A percentile compares a stretch with the other conserved stretches of the same genome.
Conservation (phyloP, 2,888 invertebrate genomes). For the Apodemia duryi region DNA sequence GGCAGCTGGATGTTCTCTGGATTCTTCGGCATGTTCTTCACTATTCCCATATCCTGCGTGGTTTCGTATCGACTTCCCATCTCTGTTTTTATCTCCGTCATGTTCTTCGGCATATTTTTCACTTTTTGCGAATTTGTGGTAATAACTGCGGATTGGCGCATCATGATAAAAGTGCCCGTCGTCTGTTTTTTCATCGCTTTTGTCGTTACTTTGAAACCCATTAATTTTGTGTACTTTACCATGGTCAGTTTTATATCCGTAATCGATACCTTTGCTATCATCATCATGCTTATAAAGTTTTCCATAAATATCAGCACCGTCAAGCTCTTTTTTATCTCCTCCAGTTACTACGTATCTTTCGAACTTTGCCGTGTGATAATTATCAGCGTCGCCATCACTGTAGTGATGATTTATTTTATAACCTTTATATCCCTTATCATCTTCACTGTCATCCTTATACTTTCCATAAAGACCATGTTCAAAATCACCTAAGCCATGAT, state of each 20-base stretch:
- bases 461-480: slow-evolving; percentile 49
- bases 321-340: slow-evolving; percentile 77
- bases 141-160: slow-evolving; percentile 78
- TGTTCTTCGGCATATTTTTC: slow-evolving; percentile 70
- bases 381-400: slow-evolving; percentile 76
- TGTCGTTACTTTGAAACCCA: slow-evolving; percentile 10
- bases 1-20: slow-evolving; percentile 53
- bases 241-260: slow-evolving; percentile 1
- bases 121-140: slow-evolving; percentile 74
- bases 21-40: slow-evolving; percentile 67
- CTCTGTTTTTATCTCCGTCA: slow-evolving; percentile 54
- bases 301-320: slow-evolving; percentile 44
- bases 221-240: neutral
- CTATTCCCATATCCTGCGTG: slow-evolving; percentile 6
- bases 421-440: slow-evolving; percentile 74
- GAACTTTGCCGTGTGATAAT: slow-evolving; percentile 74
- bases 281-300: neutral
- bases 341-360: slow-evolving; percentile 46
- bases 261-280: slow-evolving; percentile 49
- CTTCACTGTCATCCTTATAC: slow-evolving; percentile 61
- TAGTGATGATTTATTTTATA: slow-evolving; percentile 69
- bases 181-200: slow-evolving; percentile 78
- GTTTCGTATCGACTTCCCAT: slow-evolving; percentile 60
- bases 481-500: slow-evolving; percentile 50
- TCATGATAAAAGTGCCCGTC: slow-evolving; percentile 83